Conservation (phyloP, 2,888 invertebrate species). For the Strigamia maritima region DNA sequence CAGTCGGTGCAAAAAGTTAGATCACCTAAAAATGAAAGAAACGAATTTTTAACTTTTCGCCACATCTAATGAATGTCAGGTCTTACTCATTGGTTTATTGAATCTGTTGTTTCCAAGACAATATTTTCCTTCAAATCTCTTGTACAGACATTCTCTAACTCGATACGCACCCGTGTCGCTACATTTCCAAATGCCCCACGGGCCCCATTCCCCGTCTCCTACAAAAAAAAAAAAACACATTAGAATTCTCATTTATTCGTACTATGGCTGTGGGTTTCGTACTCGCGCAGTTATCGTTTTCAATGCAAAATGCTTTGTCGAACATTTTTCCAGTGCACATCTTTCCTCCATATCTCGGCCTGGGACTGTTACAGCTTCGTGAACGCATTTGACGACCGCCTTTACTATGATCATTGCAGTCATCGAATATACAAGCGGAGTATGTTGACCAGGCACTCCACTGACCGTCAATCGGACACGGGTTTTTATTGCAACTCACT, state of each 20-base stretch:
- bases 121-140: neutral
- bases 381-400: neutral
- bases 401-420: neutral
- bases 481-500: neutral
- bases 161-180: neutral
- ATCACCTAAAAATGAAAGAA: no score
- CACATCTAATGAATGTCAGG: no score
- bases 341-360: neutral
- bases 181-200: neutral
- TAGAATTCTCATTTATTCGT: neutral
- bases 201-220: neutral
- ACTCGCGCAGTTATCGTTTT: neutral
- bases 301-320: neutral
- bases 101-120: neutral
- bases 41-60: no score
- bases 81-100: neutral
- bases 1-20: no score
- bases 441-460: neutral
- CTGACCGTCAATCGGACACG: neutral
- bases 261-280: neutral
- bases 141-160: neutral
- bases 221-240: neutral
- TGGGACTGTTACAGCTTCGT: neutral
- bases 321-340: neutral
- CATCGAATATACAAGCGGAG: neutral